Percentiles rank a stretch among this genome's conserved stretches.
Evolutionary conservation across 2,797 vertebrate genomes (phyloP).

Genomic region (Myotis pilosus): DNA sequence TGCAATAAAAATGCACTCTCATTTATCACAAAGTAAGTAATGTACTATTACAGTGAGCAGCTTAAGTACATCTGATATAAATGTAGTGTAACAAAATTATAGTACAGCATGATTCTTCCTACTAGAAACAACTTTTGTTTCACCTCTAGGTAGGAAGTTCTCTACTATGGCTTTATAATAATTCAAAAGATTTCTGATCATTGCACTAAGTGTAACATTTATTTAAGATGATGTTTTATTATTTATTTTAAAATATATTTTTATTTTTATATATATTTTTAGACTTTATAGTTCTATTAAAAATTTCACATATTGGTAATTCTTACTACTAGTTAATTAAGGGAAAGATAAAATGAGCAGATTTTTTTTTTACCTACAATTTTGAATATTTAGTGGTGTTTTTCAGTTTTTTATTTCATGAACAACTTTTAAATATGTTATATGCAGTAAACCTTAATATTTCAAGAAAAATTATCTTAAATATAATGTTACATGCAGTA

Average conservation of each 20-base stretch:
- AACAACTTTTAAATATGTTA: too few relatives aligned
- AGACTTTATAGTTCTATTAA: not conserved
- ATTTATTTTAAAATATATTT: too few relatives aligned
- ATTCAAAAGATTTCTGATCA: not conserved
- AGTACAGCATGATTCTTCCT: not conserved
- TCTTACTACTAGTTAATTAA: not conserved
- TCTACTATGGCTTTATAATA: not conserved
- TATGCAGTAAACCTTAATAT: too few relatives aligned
- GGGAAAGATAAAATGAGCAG: not conserved
- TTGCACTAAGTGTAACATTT: not conserved
- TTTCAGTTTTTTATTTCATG: too few relatives aligned
- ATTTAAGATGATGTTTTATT: not conserved
- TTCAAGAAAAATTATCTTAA: too few relatives aligned
- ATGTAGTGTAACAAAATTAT: too few relatives aligned
- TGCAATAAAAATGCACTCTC: not conserved
- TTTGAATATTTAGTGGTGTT: too few relatives aligned
- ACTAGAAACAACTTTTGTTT: not conserved
- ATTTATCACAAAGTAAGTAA: not conserved
- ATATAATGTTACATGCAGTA: too few relatives aligned
- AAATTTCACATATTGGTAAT: not conserved
- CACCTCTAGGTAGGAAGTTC: not conserved
- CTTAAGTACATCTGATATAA: not conserved
- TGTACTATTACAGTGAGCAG: not conserved
- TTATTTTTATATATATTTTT: too few relatives aligned
- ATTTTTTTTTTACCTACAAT: constrained; percentile 7